Percentiles rank a stretch among this genome's conserved stretches.
phyloP scores from a whole-genome alignment of 2,888 invertebrate genomes.

The Acrobasis repandana region DNA sequence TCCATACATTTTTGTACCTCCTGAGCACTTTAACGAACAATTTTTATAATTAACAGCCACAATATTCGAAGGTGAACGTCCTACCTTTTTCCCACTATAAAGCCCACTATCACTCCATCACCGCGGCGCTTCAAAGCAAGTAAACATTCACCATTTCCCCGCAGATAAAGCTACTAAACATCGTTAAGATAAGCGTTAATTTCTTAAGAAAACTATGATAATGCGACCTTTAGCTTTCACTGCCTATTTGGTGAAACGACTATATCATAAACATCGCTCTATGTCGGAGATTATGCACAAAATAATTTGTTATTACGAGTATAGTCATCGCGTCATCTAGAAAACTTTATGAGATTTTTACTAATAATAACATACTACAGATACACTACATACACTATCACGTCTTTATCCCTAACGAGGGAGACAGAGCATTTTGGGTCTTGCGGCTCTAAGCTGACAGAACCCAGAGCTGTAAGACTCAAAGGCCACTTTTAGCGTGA shows the following conservation, averaged over 20 bases:
- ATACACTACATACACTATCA: neutral
- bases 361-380: too few relatives aligned
- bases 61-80: neutral
- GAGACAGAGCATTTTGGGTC: too few relatives aligned
- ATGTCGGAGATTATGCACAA: conserved; percentile 5
- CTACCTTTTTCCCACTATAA: conserved; percentile 17
- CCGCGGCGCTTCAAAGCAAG: conserved; percentile 45
- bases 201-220: conserved; percentile 58
- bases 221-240: conserved; percentile 44
- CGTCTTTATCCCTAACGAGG: too few relatives aligned
- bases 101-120: conserved; percentile 28
- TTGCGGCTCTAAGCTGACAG: too few relatives aligned
- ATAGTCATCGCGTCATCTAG: conserved; percentile 10
- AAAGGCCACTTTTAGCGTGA: too few relatives aligned
- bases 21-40: conserved; percentile 4
- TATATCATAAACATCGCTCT: conserved; percentile 25
- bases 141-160: conserved; percentile 63
- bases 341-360: neutral
- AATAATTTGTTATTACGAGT: conserved; percentile 12
- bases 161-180: conserved; percentile 62
- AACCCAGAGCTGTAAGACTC: too few relatives aligned
- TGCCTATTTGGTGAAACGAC: conserved; percentile 33
- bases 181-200: conserved; percentile 70
- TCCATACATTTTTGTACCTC: too few relatives aligned
- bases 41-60: conserved; percentile 15